These are phyloP conservation scores for Ptilorrhoa leucosticta DNA, from an alignment of 2,113 vertebrate species.

Conservation along the genomic window DNA sequence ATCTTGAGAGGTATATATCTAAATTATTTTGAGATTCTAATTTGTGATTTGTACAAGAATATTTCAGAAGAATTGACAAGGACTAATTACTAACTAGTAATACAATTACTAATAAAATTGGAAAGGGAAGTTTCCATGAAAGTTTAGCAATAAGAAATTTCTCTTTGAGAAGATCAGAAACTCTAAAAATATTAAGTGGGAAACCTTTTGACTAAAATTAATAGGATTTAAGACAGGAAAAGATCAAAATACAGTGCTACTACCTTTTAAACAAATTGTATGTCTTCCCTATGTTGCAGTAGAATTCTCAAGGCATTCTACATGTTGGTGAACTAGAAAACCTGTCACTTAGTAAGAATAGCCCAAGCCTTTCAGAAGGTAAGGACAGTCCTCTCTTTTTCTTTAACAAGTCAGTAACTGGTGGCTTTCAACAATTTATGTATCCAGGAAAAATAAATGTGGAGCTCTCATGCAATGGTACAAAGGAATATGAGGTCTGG, in stretches of 20 bases:
- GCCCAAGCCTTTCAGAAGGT: background rate
- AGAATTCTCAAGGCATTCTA: background rate
- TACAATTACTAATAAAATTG: background rate
- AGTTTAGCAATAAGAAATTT: background rate
- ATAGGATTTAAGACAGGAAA: background rate
- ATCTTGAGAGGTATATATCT: background rate
- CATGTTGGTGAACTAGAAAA: background rate
- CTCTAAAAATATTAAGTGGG: background rate
- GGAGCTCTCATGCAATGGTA: background rate
- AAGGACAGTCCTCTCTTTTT: background rate
- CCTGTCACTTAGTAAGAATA: background rate
- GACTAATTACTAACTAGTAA: background rate
- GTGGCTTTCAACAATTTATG: background rate
- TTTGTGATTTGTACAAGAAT: background rate
- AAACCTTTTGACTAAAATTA: background rate
- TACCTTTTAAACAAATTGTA: background rate
- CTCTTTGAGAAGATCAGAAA: background rate
- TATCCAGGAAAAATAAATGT: background rate
- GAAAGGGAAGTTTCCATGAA: background rate
- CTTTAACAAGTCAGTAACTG: background rate
- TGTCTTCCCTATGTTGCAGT: background rate
- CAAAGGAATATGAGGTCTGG: background rate
- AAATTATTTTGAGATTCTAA: background rate
- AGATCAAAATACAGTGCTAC: accelerated
- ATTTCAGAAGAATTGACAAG: background rate